Conservation (phyloP, 2,888 invertebrate species). For the Cetonia aurata region DNA sequence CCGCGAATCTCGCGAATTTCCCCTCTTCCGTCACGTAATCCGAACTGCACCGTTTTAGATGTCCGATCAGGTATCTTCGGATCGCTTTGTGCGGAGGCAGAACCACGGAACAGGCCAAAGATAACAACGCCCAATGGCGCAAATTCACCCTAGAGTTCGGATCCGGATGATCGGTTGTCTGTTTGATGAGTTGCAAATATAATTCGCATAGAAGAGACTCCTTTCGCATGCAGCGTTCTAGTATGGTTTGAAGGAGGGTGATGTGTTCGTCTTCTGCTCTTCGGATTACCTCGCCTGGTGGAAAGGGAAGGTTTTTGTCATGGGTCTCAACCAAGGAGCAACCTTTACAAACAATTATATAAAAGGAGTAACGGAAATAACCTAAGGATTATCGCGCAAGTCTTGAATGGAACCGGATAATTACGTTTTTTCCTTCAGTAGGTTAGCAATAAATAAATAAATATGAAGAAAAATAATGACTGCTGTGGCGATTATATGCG, state of each 20-base stretch:
- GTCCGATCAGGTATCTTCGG: conserved; percentile 88
- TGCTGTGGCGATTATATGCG: too few species aligned
- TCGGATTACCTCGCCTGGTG: conserved; percentile 70
- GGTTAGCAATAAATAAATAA: too few species aligned
- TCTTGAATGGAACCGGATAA: too few species aligned
- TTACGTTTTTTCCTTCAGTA: too few species aligned
- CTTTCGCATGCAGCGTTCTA: conserved; percentile 92
- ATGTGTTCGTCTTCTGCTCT: conserved; percentile 90
- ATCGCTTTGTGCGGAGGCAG: conserved; percentile 89
- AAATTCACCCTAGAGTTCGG: conserved; percentile 88
- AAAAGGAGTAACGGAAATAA: too few species aligned
- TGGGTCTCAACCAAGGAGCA: too few species aligned
- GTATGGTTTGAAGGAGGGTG: conserved; percentile 87
- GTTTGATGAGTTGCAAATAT: conserved; percentile 91
- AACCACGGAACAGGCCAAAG: conserved; percentile 84
- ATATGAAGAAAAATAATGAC: too few species aligned
- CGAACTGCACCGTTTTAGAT: conserved; percentile 88
- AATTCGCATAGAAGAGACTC: conserved; percentile 90
- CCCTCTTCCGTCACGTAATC: conserved; percentile 94
- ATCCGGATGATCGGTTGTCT: conserved; percentile 93
- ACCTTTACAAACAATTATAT: too few species aligned
- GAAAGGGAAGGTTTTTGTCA: background rate
- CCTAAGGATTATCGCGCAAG: too few species aligned
- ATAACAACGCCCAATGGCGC: conserved; percentile 92
- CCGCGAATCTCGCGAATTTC: conserved; percentile 92